Base-by-base conservation (phyloP, 2,888 invertebrate genomes). In the Coronaproctus castanopsis region DNA sequence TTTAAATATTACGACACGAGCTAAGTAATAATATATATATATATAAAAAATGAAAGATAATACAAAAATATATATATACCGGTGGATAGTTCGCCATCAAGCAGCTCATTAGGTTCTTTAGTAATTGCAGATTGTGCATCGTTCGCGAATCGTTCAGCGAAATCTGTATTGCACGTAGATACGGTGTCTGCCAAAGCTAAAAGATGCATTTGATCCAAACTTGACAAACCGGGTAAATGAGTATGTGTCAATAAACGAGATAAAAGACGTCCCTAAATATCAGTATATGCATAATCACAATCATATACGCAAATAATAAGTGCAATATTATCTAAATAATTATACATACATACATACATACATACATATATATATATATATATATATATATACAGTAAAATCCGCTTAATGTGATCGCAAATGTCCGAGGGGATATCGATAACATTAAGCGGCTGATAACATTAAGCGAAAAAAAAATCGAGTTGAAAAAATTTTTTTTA, bases 141-240 rank as follows among this genome's bases (percentile, higher is more conserved):
- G 22, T 80, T 80, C 1, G 81, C 81, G 67, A 89, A 82, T 61
- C 86, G 76, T 69, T 90, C 89, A 0, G 89, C 87, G 68, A 89
- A 83, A 69, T 89, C 87, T 0, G 85, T 86, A 67, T 90, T 88
- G 68, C 90, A 91, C 0, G 90, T 91, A 0, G 92, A 87, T 0
- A 99, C 93, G 0, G 98, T 98, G 69, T 99, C 98, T 14, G 97
- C 97, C 62, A 99, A 73, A 1, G 98, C 98, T n/a, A 99, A 74
- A 62, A 99, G 77, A 73, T 99, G 98, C 97, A 99, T 98, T 74
- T 99, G 98, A 74, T 99, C 98, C 58, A 97, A 78, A 65, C 93
- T 93, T 2, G 91, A 92, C 50, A 96, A 74, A 0, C 96, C 97
- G 1, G 96, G 96, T 36, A 93, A 74, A 72, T 92, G 92, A 0